Base-by-base conservation (phyloP, 2,797 vertebrate genomes). In the Sardinella longiceps region DNA sequence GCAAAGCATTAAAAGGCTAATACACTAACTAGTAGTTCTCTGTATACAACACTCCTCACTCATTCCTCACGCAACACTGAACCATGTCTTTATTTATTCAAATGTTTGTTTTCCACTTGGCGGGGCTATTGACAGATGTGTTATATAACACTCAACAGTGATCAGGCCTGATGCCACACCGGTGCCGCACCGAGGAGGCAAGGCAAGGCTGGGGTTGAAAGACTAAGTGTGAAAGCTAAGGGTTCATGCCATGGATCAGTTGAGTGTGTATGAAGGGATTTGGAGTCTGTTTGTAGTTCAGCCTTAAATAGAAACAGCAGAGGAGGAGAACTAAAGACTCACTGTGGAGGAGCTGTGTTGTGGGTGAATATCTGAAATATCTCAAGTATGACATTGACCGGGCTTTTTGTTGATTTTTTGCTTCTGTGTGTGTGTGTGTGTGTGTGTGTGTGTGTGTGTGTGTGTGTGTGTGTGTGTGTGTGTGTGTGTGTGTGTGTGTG, bases 401-500 rank as follows among this genome's bases (percentile, higher is more conserved):
- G 66, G 33, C 14, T 37, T 63, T 25, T 28, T 63, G 60, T 63
- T 74, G 66, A 74, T 74, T 74, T 74, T 70, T 37, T 70, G 58
- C n/a, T 70, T 37, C 63, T n/a, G n/a, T n/a, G n/a, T n/a, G n/a
- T n/a, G n/a, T n/a, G n/a, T n/a, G n/a, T n/a, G n/a, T n/a, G n/a
- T n/a, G n/a, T 66, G 0, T 66, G n/a, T 10, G n/a, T 70, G 63
- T 70, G 63, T 70, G 63, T 70, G 58, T 80, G 74, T 80, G 70
- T 80, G 70, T 39, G 74, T 80, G 74, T 80, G 33, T 80, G 74
- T 80, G 74, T 80, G 77, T 80, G 43, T 80, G 43, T 50, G 43
- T 80, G 43, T 80, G 80, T 50, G 80, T 80, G 43, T 80, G 39
- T 80, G 37, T 80, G 77, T 80, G 80, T 37, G 15, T 30, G 50